Evolutionary conservation across 2,113 vertebrate genomes (phyloP).

Genomic region (Callocephalon fimbriatum): DNA sequence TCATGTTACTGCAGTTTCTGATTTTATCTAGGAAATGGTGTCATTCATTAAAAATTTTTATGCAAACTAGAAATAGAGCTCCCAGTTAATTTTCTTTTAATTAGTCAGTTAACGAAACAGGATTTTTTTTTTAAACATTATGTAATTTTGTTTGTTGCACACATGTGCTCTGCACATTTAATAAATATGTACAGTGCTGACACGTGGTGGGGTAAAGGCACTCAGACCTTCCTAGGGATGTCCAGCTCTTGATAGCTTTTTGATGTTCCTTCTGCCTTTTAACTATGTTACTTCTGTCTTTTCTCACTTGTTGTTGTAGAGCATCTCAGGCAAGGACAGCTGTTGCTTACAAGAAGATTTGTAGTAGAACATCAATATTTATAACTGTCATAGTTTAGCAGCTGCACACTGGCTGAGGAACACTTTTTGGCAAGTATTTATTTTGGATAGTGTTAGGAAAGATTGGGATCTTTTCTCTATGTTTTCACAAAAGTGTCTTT

Average conservation of each 20-base stretch:
- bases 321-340: not conserved
- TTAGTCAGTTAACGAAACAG: not conserved
- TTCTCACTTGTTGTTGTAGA: not conserved
- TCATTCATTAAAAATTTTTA: constrained; percentile 3
- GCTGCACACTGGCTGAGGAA: not conserved
- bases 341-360: not conserved
- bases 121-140: not conserved
- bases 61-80: not conserved
- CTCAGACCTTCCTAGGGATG: not conserved
- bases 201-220: accelerated
- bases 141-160: not conserved
- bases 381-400: not conserved
- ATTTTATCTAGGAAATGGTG: not conserved
- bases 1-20: not conserved
- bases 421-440: not conserved
- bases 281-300: not conserved
- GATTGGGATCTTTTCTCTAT: not conserved
- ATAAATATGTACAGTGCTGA: not conserved
- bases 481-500: not conserved
- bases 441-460: not conserved
- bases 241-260: not conserved
- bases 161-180: not conserved
- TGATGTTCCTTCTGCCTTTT: not conserved
- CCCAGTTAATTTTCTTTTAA: not conserved
- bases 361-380: not conserved